Percentiles rank a stretch among this genome's conserved stretches.
These are phyloP conservation scores for Motacilla alba DNA, from an alignment of 2,113 vertebrate genomes.

Conservation along the genomic window DNA sequence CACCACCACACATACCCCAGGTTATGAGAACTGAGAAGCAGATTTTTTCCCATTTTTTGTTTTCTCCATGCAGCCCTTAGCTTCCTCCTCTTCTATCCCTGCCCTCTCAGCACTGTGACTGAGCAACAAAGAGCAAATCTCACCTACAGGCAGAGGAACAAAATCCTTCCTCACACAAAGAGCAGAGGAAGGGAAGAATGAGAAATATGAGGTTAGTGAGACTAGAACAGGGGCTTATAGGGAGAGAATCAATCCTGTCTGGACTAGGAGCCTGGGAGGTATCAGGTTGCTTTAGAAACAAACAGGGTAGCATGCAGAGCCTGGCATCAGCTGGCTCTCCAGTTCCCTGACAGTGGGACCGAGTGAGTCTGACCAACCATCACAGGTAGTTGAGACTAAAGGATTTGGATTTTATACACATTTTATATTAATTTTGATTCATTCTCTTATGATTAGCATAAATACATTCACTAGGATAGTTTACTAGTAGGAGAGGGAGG, in stretches of 20 bases:
- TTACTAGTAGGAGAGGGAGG: rapidly evolving
- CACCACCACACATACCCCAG: not conserved
- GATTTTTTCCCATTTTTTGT: not conserved
- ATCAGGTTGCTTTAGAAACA: not conserved
- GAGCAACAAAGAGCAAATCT: not conserved
- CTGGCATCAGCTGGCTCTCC: not conserved
- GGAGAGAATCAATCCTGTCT: not conserved
- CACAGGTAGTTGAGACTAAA: not conserved
- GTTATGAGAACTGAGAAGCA: not conserved
- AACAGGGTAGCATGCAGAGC: not conserved
- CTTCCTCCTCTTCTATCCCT: not conserved
- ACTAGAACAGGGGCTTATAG: not conserved
- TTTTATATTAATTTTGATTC: not conserved
- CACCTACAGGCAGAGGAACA: not conserved
- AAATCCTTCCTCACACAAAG: not conserved
- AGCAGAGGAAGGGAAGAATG: not conserved
- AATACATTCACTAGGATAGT: not conserved
- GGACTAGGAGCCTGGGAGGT: not conserved
- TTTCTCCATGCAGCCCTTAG: not conserved
- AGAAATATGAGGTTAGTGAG: not conserved
- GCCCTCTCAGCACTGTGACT: not conserved
- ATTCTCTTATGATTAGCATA: not conserved
- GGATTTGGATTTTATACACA: not conserved
- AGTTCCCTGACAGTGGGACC: not conserved
- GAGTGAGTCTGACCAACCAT: not conserved